Percentiles rank a stretch among this genome's conserved stretches.
phyloP scores from a whole-genome alignment of 2,113 vertebrate species.

The Stercorarius parasiticus region DNA sequence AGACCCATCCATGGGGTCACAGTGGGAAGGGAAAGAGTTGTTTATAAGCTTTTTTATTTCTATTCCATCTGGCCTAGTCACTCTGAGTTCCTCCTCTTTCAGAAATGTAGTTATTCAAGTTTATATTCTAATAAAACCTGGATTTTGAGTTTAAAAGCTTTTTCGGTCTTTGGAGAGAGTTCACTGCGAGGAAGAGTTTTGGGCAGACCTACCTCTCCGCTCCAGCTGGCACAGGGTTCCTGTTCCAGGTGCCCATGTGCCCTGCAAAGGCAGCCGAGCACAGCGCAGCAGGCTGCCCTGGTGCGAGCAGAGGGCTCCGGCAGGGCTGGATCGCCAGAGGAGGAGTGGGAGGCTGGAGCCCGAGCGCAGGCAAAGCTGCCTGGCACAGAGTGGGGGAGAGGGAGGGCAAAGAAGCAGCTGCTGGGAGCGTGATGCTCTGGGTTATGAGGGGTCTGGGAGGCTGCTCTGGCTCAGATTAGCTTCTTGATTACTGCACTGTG shows the following conservation, averaged over 20 bases:
- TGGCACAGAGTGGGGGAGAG: neutral
- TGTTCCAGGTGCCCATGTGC: neutral
- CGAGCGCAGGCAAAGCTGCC: neutral
- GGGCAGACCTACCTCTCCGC: neutral
- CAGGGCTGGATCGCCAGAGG: neutral
- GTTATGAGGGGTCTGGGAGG: neutral
- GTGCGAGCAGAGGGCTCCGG: neutral
- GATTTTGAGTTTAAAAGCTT: neutral
- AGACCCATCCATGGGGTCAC: neutral
- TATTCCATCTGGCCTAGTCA: neutral
- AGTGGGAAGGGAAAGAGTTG: neutral
- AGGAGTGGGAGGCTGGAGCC: neutral
- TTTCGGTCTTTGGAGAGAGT: neutral
- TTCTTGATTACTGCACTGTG: slow-evolving; percentile 46
- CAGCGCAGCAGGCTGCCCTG: neutral
- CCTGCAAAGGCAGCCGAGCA: neutral
- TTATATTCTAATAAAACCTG: neutral
- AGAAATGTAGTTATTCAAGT: neutral
- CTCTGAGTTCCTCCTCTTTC: neutral
- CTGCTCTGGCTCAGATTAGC: slow-evolving; percentile 28
- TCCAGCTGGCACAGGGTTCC: neutral
- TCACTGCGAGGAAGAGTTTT: neutral
- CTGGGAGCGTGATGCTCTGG: neutral
- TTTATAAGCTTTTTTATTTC: neutral
- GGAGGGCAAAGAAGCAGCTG: rapidly evolving